Conservation (phyloP, 2,888 invertebrate species). For the Sturmia bella region DNA sequence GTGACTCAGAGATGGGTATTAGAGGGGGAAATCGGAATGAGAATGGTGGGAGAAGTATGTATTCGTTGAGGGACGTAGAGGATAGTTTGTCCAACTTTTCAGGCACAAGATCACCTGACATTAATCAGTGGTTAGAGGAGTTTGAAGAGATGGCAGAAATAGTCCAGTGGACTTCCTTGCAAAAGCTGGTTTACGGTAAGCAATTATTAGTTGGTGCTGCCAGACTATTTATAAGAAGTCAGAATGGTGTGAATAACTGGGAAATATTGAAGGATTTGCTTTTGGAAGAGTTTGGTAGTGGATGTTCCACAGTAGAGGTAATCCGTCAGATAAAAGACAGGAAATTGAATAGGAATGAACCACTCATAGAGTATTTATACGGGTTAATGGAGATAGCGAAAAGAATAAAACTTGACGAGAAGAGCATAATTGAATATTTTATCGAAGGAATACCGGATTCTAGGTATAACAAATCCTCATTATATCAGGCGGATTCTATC, state of each 20-base stretch:
- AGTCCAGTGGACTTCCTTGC: slow-evolving; percentile 37
- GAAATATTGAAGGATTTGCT: slow-evolving; percentile 42
- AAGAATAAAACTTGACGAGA: slow-evolving; percentile 52
- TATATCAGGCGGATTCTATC: slow-evolving; percentile 14
- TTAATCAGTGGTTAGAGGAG: no score
- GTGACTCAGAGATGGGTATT: no score
- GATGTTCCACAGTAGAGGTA: slow-evolving; percentile 46
- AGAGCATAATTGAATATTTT: slow-evolving; percentile 18
- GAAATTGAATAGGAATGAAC: slow-evolving; percentile 44
- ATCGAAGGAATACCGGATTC: slow-evolving; percentile 11
- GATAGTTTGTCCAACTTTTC: slow-evolving; percentile 29
- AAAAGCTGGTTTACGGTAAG: slow-evolving; percentile 51
- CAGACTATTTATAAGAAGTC: slow-evolving; percentile 36
- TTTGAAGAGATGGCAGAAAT: slow-evolving; percentile 49
- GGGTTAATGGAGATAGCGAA: slow-evolving; percentile 56
- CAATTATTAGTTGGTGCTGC: slow-evolving; percentile 51
- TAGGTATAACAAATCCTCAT: slow-evolving; percentile 4
- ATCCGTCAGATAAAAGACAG: slow-evolving; percentile 49
- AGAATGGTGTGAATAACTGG: slow-evolving; percentile 44
- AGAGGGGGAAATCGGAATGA: no score
- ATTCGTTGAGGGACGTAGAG: slow-evolving; percentile 51
- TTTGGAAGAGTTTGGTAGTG: slow-evolving; percentile 41
- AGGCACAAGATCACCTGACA: slow-evolving; percentile 36
- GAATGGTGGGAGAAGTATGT: neutral
- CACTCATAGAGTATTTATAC: slow-evolving; percentile 59